These are phyloP conservation scores for Phyllotis vaccarum DNA, from an alignment of 2,797 vertebrate species.

Conservation along the genomic window DNA sequence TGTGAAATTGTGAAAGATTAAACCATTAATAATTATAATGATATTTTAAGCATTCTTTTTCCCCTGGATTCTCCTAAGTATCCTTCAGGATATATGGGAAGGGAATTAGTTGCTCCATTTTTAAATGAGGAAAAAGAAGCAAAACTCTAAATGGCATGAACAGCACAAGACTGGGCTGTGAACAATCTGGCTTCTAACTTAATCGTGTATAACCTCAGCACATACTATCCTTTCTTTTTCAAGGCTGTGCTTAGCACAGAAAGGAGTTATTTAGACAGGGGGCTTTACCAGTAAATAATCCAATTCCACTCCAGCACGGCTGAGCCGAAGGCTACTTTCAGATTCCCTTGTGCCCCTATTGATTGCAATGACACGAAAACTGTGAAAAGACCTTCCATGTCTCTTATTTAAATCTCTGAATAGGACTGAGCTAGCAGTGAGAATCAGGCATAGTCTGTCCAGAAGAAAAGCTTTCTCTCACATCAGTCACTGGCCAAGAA, in stretches of 20 bases:
- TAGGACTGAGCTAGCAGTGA: neutral
- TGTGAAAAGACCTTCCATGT: conserved; percentile 4
- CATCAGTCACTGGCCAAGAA: neutral
- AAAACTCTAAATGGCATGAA: neutral
- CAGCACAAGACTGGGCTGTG: neutral
- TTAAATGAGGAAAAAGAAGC: conserved; percentile 49
- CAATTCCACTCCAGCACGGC: neutral
- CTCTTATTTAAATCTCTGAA: conserved; percentile 53
- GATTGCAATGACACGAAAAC: conserved; percentile 16
- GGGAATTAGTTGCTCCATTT: conserved; percentile 48
- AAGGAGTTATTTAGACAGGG: neutral
- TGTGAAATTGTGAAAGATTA: conserved; percentile 21
- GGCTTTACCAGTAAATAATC: neutral
- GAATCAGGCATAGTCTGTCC: conserved; percentile 24
- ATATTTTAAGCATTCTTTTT: conserved; percentile 1
- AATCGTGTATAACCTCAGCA: neutral
- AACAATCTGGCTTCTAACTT: neutral
- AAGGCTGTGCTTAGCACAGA: neutral
- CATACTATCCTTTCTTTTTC: neutral
- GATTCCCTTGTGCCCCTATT: neutral
- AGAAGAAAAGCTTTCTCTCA: conserved; percentile 53
- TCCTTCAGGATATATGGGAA: neutral
- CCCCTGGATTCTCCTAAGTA: neutral
- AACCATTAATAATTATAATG: neutral
- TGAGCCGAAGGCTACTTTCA: neutral